These are phyloP conservation scores for Helicorthomorpha holstii DNA, from an alignment of 1,140 invertebrate genomes.

Conservation along the genomic window DNA sequence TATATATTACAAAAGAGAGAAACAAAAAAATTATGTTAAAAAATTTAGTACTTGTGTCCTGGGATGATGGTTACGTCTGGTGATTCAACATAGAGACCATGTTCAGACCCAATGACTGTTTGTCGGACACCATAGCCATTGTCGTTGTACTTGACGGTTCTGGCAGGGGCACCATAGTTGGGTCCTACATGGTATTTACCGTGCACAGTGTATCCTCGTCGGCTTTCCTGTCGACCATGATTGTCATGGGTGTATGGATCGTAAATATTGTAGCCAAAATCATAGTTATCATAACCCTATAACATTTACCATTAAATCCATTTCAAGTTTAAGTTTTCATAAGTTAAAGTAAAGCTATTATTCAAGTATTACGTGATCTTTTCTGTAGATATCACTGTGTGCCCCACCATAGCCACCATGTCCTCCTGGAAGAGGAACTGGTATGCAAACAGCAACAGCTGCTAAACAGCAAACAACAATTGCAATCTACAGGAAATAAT, in stretches of 20 bases:
- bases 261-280: not conserved
- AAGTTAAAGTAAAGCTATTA: not conserved
- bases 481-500: too few species aligned
- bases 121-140: not conserved
- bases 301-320: too few species aligned
- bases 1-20: too few species aligned
- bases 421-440: not conserved
- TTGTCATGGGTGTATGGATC: constrained; percentile 4
- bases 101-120: not conserved
- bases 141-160: not conserved
- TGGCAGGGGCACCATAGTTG: constrained; percentile 1
- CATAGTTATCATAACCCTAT: constrained; percentile 2
- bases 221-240: not conserved
- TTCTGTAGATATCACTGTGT: not conserved
- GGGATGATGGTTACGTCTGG: constrained; percentile 4
- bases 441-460: not conserved
- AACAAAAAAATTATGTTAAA: too few species aligned
- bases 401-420: not conserved
- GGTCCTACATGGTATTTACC: not conserved
- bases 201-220: not conserved
- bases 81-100: constrained; percentile 6
- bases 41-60: too few species aligned
- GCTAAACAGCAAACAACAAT: too few species aligned
- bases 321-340: not conserved
- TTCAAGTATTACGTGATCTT: not conserved